Conservation (phyloP, 2,888 invertebrate genomes). For the Steromphala cineraria region DNA sequence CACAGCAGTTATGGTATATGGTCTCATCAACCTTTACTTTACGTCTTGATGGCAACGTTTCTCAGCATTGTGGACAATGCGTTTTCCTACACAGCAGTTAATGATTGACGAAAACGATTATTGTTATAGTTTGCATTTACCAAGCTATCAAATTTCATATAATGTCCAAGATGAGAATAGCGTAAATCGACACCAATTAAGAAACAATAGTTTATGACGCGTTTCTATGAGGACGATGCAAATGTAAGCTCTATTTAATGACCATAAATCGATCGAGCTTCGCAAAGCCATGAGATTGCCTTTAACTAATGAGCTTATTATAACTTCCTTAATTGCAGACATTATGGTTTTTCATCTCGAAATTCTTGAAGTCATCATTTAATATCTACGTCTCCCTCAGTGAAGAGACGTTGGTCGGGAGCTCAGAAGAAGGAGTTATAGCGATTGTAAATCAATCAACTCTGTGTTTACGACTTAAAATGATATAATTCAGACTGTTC, state of each 20-base stretch:
- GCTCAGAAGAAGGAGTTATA: background rate
- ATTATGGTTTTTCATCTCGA: background rate
- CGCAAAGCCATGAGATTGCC: background rate
- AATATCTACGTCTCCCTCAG: background rate
- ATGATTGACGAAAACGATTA: background rate
- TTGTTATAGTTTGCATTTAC: background rate
- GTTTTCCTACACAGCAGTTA: background rate
- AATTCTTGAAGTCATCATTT: background rate
- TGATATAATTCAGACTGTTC: background rate
- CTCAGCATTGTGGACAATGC: no score
- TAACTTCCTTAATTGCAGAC: background rate
- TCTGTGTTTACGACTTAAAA: background rate
- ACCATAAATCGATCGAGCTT: background rate
- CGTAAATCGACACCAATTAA: constrained; percentile 6
- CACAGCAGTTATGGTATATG: no score
- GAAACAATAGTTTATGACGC: background rate
- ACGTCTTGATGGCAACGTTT: no score
- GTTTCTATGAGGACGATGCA: background rate
- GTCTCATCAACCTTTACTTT: no score
- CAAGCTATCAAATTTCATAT: background rate
- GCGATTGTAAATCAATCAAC: background rate
- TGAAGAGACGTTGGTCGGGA: background rate
- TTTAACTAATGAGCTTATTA: background rate
- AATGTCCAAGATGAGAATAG: background rate
- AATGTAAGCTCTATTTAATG: background rate